These are phyloP conservation scores for Cephus sareptanus DNA, from an alignment of 2,888 invertebrate genomes.

Conservation along the genomic window DNA sequence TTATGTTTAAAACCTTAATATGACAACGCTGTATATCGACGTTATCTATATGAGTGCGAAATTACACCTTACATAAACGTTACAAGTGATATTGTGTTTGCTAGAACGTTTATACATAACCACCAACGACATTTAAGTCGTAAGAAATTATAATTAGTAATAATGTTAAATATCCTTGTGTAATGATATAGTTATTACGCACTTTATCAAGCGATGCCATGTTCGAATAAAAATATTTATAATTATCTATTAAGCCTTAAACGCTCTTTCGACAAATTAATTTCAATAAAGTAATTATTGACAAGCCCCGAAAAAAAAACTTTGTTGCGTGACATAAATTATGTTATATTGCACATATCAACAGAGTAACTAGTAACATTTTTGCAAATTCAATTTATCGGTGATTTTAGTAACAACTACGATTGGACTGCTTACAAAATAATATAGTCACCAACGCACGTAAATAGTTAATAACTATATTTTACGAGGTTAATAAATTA, in stretches of 20 bases:
- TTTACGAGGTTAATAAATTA: background rate
- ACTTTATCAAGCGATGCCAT: background rate
- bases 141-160: background rate
- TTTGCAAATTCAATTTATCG: no score
- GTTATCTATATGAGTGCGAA: no score
- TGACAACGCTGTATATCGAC: no score
- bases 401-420: background rate
- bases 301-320: background rate
- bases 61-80: no score
- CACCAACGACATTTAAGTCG: background rate
- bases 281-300: background rate
- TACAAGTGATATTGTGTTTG: no score
- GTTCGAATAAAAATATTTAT: background rate
- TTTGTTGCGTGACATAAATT: background rate
- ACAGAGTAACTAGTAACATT: no score
- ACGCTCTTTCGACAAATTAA: background rate
- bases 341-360: no score
- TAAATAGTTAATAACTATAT: background rate
- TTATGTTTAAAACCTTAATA: no score
- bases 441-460: background rate
- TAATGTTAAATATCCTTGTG: no score
- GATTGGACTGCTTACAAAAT: background rate
- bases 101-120: background rate
- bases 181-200: no score
- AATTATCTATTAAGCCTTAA: background rate